phyloP scores from a whole-genome alignment of 2,113 vertebrate genomes.

The Toxotes chatareus region DNA sequence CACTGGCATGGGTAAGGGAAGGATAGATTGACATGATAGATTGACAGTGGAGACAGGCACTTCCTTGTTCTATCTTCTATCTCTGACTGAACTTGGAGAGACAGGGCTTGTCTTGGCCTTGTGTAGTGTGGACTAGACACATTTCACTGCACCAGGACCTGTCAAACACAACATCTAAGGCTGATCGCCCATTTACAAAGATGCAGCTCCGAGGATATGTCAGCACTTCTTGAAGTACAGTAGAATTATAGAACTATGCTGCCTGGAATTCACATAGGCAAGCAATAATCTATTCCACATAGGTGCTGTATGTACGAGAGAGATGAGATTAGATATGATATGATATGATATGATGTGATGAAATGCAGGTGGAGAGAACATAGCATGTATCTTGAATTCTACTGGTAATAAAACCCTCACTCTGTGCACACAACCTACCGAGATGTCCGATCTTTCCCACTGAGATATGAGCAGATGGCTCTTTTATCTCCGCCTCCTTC shows the following conservation, averaged over 20 bases:
- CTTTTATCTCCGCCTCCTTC: conserved; percentile 27
- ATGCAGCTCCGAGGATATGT: conserved; percentile 31
- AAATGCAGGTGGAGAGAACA: conserved; percentile 20
- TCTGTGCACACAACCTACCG: conserved; percentile 16
- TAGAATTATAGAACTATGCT: neutral
- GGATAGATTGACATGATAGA: conserved; percentile 57
- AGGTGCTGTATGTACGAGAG: neutral
- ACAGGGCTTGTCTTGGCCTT: conserved; percentile 58
- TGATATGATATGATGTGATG: conserved; percentile 12
- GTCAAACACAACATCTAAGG: conserved; percentile 60
- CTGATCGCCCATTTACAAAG: conserved; percentile 12
- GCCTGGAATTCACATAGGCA: neutral
- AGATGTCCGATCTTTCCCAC: conserved; percentile 10
- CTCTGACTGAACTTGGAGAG: conserved; percentile 51
- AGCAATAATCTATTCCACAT: neutral
- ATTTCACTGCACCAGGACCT: conserved; percentile 59
- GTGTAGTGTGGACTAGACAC: conserved; percentile 55
- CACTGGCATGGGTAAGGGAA: conserved; percentile 22
- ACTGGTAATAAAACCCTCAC: conserved; percentile 24
- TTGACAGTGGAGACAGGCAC: conserved; percentile 66
- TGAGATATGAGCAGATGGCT: conserved; percentile 44
- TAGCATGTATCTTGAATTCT: conserved; percentile 6
- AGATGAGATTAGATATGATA: conserved; percentile 11
- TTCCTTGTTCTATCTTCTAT: conserved; percentile 64
- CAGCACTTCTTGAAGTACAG: conserved; percentile 24